Base-by-base conservation (phyloP, 1,140 invertebrate species). In the Dryas iulia region DNA sequence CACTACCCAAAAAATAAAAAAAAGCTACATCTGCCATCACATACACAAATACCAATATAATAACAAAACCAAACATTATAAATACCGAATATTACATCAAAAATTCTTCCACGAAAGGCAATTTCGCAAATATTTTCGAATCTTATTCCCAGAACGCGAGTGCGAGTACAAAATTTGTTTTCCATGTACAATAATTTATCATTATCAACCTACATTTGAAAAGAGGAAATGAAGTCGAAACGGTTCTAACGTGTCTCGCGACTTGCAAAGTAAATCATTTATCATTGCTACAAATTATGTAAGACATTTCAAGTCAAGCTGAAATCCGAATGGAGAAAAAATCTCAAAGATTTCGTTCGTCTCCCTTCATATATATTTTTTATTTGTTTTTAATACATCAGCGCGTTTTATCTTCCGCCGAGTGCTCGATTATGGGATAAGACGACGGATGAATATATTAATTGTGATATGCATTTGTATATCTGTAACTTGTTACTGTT, bases 211-310 rank as follows among this genome's bases (percentile, higher is more conserved):
- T 67, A 67, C 65, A 67, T 67, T 47, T 35, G 39, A 52, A 39
- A 59, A 58, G 14, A 63, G 56, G 60, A 59, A 63, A 60, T 35
- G 54, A 62, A 58, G 52, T 63, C 54, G 52, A 58, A 63, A 30
- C 52, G 59, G 62, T 59, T 61, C 52, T 61, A 14, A 58, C 66
- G 52, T 25, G 66, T 61, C 57, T 33, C 59, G 21, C 63, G 59
- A 67, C 39, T 67, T 33, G 66, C 58, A 61, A 53, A 56, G 30
- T 53, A 26, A 28, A 59, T 56, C 67, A 69, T 69, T 69, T 64
- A 69, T 69, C 67, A 69, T 69, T 69, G 26, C 60, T 52, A 59
- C 67, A 69, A 69, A 69, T 69, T 63, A 69, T 69, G 60, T 63
- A 57, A 69, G 60, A 31, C 67, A 69, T 69, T 63, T 62, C 11